Evolutionary conservation across 1,140 invertebrate genomes (phyloP).

Genomic region (Microplitis mediator): DNA sequence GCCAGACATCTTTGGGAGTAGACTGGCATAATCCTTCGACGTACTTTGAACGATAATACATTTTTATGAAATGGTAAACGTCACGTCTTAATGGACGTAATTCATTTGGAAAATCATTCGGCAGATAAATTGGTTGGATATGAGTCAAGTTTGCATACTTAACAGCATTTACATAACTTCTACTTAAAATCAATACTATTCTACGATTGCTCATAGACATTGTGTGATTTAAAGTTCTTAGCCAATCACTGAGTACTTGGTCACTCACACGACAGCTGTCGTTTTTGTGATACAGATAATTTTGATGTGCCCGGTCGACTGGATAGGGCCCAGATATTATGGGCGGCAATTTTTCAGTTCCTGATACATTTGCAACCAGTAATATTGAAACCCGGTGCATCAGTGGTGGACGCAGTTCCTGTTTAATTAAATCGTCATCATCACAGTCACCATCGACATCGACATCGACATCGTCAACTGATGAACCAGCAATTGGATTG

Average conservation of each 20-base stretch:
- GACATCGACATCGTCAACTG: not conserved
- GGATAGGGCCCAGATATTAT: slow-evolving; percentile 43
- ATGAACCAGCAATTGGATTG: not conserved
- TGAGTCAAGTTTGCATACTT: slow-evolving; percentile 38
- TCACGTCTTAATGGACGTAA: slow-evolving; percentile 43
- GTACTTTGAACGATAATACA: slow-evolving; percentile 40
- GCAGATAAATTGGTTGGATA: slow-evolving; percentile 44
- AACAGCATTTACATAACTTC: slow-evolving; percentile 35
- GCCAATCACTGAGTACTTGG: slow-evolving; percentile 41
- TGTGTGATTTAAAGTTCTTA: slow-evolving; percentile 39
- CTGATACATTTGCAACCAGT: slow-evolving; percentile 45
- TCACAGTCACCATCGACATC: not conserved
- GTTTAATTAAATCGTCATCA: not conserved
- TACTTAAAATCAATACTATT: slow-evolving; percentile 43
- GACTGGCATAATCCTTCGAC: slow-evolving; percentile 12
- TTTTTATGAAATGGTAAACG: slow-evolving; percentile 48
- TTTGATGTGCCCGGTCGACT: slow-evolving; percentile 11
- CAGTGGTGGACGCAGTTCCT: not conserved
- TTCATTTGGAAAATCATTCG: slow-evolving; percentile 40
- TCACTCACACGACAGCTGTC: slow-evolving; percentile 41
- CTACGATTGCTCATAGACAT: slow-evolving; percentile 36
- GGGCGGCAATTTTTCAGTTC: slow-evolving; percentile 44
- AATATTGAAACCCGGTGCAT: slow-evolving; percentile 30
- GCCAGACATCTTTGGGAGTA: slow-evolving; percentile 30
- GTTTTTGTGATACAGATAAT: slow-evolving; percentile 37